Base-by-base conservation (phyloP, 2,797 vertebrate genomes). In the Anableps anableps region DNA sequence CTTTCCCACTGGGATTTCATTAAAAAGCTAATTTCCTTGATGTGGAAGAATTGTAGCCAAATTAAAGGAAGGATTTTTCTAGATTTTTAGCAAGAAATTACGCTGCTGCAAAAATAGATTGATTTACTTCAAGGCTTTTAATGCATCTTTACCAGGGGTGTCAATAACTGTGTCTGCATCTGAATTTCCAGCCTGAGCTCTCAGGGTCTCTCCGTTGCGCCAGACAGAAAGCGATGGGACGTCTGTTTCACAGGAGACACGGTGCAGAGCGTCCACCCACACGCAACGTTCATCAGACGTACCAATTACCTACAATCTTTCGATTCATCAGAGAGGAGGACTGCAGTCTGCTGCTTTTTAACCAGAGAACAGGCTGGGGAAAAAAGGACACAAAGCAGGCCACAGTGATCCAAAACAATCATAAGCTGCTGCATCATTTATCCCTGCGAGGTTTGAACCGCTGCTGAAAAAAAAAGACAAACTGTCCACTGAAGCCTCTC, bases 261-360 rank as follows among this genome's bases (percentile, higher is more conserved):
- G 72, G 19, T 19, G 60, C 43, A 34, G 43, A 26, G 48, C 4
- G 4, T 31, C 9, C 41, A 36, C 1, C 21, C 23, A 26, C 31
- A 9, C 16, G 7, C 38, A 36, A 36, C 76, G 64, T 78, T 51
- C 72, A 62, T 62, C 51, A 26, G 64, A 80, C 72, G 41, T 14
- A 76, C 34, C 73, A 83, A 78, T 71, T 53, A 70, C 23, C 47
- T 14, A 21, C 8, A 17, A 13, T 51, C 8, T 53, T 51, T 38
- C 43, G 58, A 81, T 80, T 78, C 47, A 50, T 72, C 36, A 26
- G 62, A 74, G 79, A 4, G 64, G 62, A 80, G 45, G 80, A 72
- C 47, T 41, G 66, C 64, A 79, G 48, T 64, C 72, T 23, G 58
- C 58, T 10, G 38, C 14, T 26, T 9, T 51, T 68, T 66, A 9